Conservation (phyloP, 2,888 invertebrate species). For the Caenorhabditis sinica region DNA sequence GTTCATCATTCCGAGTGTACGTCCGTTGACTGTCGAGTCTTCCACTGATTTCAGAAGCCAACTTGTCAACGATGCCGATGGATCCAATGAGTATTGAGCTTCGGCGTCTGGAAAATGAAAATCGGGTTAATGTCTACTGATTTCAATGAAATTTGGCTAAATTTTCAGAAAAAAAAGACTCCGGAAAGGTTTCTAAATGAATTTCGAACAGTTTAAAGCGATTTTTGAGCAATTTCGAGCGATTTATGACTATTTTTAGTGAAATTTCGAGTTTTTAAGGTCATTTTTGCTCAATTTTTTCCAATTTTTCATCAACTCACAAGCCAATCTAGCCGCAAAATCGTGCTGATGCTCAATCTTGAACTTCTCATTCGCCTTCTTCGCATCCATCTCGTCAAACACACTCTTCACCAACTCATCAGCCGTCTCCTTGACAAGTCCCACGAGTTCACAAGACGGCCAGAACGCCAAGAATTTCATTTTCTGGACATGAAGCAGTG, state of each 20-base stretch:
- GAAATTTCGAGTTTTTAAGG: no score
- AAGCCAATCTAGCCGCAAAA: slow-evolving; percentile 91
- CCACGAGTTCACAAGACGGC: slow-evolving; percentile 69
- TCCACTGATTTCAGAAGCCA: slow-evolving; percentile 73
- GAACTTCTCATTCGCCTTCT: slow-evolving; percentile 88
- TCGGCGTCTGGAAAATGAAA: slow-evolving; percentile 69
- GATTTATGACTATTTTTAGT: no score
- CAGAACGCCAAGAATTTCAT: slow-evolving; percentile 88
- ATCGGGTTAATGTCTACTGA: background rate
- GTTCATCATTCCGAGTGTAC: slow-evolving; percentile 67
- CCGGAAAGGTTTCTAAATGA: no score
- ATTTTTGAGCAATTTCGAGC: no score
- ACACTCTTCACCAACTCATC: slow-evolving; percentile 84
- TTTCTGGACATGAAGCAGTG: slow-evolving; percentile 92
- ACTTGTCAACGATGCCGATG: slow-evolving; percentile 52
- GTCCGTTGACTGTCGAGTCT: slow-evolving; percentile 63
- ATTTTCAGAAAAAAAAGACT: no score
- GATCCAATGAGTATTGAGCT: slow-evolving; percentile 56
- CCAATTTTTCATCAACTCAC: slow-evolving; percentile 81
- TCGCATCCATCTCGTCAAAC: slow-evolving; percentile 86
- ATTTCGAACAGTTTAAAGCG: no score
- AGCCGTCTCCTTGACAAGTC: slow-evolving; percentile 83
- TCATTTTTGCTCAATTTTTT: background rate
- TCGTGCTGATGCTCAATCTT: slow-evolving; percentile 87
- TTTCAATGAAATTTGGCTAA: no score